Evolutionary conservation across 1,140 invertebrate species (phyloP), one percentile per base, ranked within the genome.

Genomic region (Cataglyphis hispanica): DNA sequence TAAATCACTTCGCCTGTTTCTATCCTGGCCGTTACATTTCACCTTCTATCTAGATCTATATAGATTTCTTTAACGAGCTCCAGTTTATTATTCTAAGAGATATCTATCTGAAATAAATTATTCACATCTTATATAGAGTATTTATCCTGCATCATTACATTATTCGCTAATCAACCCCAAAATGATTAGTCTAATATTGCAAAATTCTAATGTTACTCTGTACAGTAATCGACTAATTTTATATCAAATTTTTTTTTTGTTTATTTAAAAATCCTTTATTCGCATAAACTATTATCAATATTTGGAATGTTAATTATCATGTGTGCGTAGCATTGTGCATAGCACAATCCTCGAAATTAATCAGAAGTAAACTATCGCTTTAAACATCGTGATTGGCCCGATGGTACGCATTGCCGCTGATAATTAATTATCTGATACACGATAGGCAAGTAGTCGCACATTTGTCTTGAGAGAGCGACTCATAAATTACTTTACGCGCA

Each of bases 381-480:
- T 37, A n/a, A 40, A 13, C 53, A 60, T 58, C 53, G 53, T 27
- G 64, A 81, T 43, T 22, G 27, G 34, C 34, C 27, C 31, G 58
- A 69, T 22, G 64, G n/a, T 69, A 43, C 77, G 46, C 27, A 34
- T 11, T 63, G 16, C 10, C 10, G 31, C 60, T 46, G 31, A 64
- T 60, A 84, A 84, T 84, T 84, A 84, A 84, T 84, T 77, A 77
- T 64, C 72, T 40, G 43, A 77, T 22, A 34, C 22, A 60, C 46
- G 69, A 84, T 77, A 77, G 43, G 43, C 72, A 84, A 84, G 56
- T 84, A 84, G 70, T 66, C 72, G 72, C n/a, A 60, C 81, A 84
- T 77, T 84, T 31, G 81, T 84, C 81, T 84, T 77, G 43, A 67
- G 81, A 50, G 81, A 75, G 2, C 25, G 50, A 60, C 67, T 83